Evolutionary conservation across 2,797 vertebrate genomes (phyloP), one percentile per base, ranked within the genome.

Genomic region (Lepus townsendii): DNA sequence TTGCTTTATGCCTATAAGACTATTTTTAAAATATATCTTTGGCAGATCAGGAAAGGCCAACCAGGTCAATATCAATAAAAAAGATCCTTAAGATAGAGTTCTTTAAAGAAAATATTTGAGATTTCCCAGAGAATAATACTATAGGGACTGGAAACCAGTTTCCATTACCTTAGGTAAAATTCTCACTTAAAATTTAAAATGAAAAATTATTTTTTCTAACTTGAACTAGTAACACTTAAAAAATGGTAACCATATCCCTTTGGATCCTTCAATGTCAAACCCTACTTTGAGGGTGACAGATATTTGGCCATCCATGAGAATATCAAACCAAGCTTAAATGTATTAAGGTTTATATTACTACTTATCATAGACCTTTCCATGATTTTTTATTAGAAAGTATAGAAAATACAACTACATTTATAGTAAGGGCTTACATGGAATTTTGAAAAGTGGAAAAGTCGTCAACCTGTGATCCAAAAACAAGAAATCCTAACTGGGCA

Each of bases 391-490:
- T 80, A 78, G 69, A 47, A 91, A 86, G 76, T 52, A 62, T 72
- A 85, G 75, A 75, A 93, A 85, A 88, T 69, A 86, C 47, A 82
- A 91, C 88, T 75, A 83, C 13, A 78, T 63, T 88, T 90, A 83
- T 88, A 88, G 65, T 94, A 92, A 78, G 47, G 91, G 63, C 98
- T 84, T 98, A 98, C 98, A 98, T 96, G 97, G 98, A 98, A 95
- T 98, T 98, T 91, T 95, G 97, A 87, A 98, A 98, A 84, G 97
- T 98, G 77, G 98, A 98, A 95, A 98, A 98, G 26, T 98, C 97
- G 4, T 98, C 97, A 93, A 97, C 98, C 86, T 98, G 98, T 0
- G 97, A 97, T 83, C 98, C 98, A 4, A 98, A 98, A 93, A 98
- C 92, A 88, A 98, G 97, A 79, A 98, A 98, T 72, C 97, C 98